Evolutionary conservation across 2,797 vertebrate species (phyloP).

Genomic region (Melanotaenia maccullochi): DNA sequence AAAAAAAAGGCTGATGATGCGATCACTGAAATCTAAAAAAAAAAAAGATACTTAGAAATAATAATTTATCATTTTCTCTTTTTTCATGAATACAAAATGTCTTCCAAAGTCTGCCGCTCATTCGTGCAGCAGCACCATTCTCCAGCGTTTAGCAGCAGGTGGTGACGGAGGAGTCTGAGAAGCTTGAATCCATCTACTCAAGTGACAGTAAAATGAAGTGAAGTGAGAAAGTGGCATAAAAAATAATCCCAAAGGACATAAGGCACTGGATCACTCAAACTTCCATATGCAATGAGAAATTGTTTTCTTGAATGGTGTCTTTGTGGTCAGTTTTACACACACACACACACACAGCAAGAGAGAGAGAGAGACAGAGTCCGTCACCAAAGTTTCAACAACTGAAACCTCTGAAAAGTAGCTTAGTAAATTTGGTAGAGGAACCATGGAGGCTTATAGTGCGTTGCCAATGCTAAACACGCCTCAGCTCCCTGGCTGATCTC

Average conservation of each 20-base stretch:
- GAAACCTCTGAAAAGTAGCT: constrained; percentile 15
- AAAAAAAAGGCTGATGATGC: not conserved
- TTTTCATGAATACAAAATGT: constrained; percentile 20
- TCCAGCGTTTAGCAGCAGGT: constrained; percentile 24
- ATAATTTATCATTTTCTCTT: constrained; percentile 9
- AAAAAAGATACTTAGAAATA: constrained; percentile 7
- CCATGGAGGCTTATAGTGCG: constrained; percentile 3
- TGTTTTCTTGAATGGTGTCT: constrained; percentile 2
- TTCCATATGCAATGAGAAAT: constrained; percentile 2
- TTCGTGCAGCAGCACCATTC: constrained; percentile 13
- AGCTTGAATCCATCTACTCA: constrained; percentile 18
- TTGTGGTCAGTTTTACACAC: not conserved
- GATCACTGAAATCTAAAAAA: not conserved
- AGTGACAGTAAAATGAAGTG: constrained; percentile 17
- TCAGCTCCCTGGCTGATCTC: constrained; percentile 55
- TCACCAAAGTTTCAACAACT: constrained; percentile 6
- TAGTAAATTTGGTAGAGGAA: constrained; percentile 15
- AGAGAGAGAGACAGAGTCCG: not conserved
- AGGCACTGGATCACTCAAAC: not conserved
- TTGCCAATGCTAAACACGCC: constrained; percentile 54
- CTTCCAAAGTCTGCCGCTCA: constrained; percentile 21
- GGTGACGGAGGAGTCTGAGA: constrained; percentile 13
- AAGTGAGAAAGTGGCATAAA: constrained; percentile 19
- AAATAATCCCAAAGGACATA: not conserved
- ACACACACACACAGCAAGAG: too few relatives aligned